Conservation (phyloP, 2,113 vertebrate genomes). For the Cephalopterus ornatus region DNA sequence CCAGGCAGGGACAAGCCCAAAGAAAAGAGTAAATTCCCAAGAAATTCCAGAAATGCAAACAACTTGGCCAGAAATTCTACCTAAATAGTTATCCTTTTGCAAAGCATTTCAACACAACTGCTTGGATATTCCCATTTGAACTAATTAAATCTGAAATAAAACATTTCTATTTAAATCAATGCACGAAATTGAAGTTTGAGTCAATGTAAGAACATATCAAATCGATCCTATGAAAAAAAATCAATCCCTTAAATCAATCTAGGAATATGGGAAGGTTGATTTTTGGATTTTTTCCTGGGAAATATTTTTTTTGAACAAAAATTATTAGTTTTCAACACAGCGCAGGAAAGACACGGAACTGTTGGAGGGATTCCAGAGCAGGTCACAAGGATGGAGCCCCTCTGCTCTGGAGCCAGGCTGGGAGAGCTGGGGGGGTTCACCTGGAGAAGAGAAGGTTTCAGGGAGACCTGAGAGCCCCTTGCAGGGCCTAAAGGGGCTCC, state of each 20-base stretch:
- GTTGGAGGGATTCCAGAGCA: neutral
- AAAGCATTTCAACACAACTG: neutral
- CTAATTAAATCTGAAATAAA: neutral
- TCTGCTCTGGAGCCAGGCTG: neutral
- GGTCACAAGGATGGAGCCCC: neutral
- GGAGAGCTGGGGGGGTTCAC: neutral
- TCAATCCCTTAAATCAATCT: neutral
- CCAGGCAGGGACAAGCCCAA: neutral
- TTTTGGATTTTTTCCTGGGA: neutral
- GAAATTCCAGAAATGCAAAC: fast-evolving
- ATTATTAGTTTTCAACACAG: neutral
- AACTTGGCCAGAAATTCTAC: neutral
- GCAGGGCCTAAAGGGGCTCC: neutral
- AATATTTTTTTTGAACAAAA: neutral
- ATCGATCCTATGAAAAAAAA: neutral
- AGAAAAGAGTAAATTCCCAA: neutral
- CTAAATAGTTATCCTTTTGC: neutral
- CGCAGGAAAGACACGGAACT: fast-evolving
- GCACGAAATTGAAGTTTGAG: neutral
- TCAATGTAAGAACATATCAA: neutral
- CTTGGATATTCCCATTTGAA: neutral
- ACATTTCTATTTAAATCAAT: neutral
- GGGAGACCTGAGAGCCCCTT: neutral
- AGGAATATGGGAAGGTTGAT: neutral
- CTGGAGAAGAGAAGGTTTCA: neutral